A percentile compares a stretch with the other conserved stretches of the same genome.
These are phyloP conservation scores for Drosophila pseudoananassae DNA, from an alignment of 1,140 invertebrate species.

Conservation along the genomic window DNA sequence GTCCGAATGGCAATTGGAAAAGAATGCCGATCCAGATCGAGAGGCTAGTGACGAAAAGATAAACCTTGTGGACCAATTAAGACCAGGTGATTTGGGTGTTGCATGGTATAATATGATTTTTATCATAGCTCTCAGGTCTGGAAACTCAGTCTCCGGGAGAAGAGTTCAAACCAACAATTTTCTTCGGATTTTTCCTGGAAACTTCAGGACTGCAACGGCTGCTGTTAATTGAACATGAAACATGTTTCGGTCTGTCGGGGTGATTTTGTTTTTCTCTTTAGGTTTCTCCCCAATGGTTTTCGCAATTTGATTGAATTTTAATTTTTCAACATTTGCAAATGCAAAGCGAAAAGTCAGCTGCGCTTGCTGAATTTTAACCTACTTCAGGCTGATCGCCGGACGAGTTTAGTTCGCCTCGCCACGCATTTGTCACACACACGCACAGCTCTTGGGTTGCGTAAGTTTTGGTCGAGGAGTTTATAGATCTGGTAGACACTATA, in stretches of 20 bases:
- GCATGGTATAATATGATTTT: slow-evolving; percentile 31
- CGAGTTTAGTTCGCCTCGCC: slow-evolving; percentile 60
- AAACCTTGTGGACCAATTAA: slow-evolving; percentile 42
- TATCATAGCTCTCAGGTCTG: slow-evolving; percentile 17
- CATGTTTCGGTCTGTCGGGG: slow-evolving; percentile 41
- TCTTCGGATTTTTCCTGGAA: slow-evolving; percentile 21
- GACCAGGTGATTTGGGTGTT: slow-evolving; percentile 17
- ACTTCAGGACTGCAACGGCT: slow-evolving; percentile 2
- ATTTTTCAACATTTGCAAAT: slow-evolving; percentile 63
- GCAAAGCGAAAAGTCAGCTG: slow-evolving; percentile 58
- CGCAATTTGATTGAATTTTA: slow-evolving; percentile 76
- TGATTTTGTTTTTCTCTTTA: slow-evolving; percentile 44
- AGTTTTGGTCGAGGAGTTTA: slow-evolving; percentile 30
- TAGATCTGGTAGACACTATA: slow-evolving; percentile 10
- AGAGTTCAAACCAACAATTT: slow-evolving; percentile 11
- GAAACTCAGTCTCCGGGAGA: neutral
- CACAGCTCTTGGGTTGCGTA: slow-evolving; percentile 46
- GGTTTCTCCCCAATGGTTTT: slow-evolving; percentile 45
- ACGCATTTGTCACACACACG: slow-evolving; percentile 65
- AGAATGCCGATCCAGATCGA: slow-evolving; percentile 48
- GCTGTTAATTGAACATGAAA: slow-evolving; percentile 62
- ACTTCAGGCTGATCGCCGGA: slow-evolving; percentile 59
- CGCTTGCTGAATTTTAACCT: slow-evolving; percentile 56
- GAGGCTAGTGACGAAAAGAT: slow-evolving; percentile 18
- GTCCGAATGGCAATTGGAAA: slow-evolving; percentile 28